These are phyloP conservation scores for Timema podura DNA, from an alignment of 2,888 invertebrate genomes.

Conservation along the genomic window DNA sequence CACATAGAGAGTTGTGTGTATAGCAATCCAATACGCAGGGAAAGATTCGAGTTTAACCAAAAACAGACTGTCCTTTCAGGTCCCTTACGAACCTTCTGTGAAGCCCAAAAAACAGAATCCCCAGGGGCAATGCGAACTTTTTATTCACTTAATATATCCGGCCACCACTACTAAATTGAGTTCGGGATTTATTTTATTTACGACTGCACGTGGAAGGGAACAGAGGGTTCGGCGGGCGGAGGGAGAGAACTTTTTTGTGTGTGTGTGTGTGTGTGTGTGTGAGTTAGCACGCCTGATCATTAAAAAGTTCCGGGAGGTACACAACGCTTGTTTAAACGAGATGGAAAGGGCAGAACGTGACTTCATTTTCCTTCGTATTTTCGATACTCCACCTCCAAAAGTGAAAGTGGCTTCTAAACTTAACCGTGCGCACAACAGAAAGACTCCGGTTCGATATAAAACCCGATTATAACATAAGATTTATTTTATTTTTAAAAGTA, in stretches of 20 bases:
- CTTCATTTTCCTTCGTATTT: too few relatives aligned
- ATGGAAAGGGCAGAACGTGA: not conserved
- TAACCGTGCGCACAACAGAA: too few relatives aligned
- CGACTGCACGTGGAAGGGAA: slow-evolving; percentile 6
- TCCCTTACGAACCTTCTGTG: too few relatives aligned
- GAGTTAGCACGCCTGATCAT: slow-evolving; percentile 10
- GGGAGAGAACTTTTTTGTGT: not conserved
- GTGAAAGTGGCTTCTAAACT: too few relatives aligned
- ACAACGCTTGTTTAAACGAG: not conserved
- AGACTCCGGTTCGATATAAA: too few relatives aligned
- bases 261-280: not conserved
- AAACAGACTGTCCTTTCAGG: too few relatives aligned
- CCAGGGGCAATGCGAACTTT: not conserved
- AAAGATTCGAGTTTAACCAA: too few relatives aligned
- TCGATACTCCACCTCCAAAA: too few relatives aligned
- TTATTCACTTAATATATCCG: slow-evolving; percentile 14
- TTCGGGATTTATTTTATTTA: slow-evolving; percentile 17
- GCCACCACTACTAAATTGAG: slow-evolving; percentile 7
- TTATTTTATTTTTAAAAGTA: too few relatives aligned
- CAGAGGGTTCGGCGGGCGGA: not conserved
- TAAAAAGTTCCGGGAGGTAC: slow-evolving; percentile 14
- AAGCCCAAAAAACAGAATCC: not conserved
- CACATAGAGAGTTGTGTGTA: too few relatives aligned
- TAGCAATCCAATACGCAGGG: too few relatives aligned
- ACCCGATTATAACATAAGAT: too few relatives aligned